A percentile compares a stretch with the other conserved stretches of the same genome.
These are phyloP conservation scores for Etheostoma perlongum DNA, from an alignment of 2,797 vertebrate genomes.

Conservation along the genomic window DNA sequence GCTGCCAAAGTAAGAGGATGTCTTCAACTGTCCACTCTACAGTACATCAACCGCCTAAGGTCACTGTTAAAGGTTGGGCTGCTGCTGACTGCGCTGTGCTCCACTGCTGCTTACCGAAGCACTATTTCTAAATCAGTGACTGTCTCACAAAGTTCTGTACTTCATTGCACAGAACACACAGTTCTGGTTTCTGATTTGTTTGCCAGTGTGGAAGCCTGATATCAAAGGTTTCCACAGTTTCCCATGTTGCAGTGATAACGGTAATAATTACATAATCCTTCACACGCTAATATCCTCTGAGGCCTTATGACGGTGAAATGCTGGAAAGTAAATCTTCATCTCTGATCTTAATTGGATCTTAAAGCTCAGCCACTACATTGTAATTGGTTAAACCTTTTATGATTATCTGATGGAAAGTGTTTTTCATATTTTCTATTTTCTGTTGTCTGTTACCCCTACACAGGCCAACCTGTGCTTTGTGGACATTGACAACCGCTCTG, in stretches of 20 bases:
- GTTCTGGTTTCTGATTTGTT: slow-evolving; percentile 30
- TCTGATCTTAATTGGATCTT: slow-evolving; percentile 61
- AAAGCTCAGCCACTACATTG: slow-evolving; percentile 25
- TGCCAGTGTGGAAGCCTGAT: slow-evolving; percentile 9
- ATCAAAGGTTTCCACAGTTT: slow-evolving; percentile 29
- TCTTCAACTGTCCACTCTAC: slow-evolving; percentile 34
- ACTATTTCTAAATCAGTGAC: slow-evolving; percentile 41
- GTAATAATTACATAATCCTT: slow-evolving; percentile 52
- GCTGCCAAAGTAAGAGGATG: slow-evolving; percentile 22
- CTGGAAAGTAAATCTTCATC: slow-evolving; percentile 45
- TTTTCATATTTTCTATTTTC: not conserved
- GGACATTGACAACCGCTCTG: slow-evolving; percentile 95
- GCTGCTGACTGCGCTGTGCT: slow-evolving; percentile 66
- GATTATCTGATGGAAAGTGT: slow-evolving; percentile 38
- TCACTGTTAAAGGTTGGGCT: slow-evolving; percentile 62
- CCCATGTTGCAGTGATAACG: slow-evolving; percentile 36
- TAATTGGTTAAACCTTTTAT: slow-evolving; percentile 41
- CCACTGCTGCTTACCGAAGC: slow-evolving; percentile 59
- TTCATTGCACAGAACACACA: slow-evolving; percentile 49
- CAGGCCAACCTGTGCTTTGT: slow-evolving; percentile 98
- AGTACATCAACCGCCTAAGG: slow-evolving; percentile 54
- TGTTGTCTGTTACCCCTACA: slow-evolving; percentile 7
- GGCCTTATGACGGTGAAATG: slow-evolving; percentile 28
- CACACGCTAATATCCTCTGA: slow-evolving; percentile 36
- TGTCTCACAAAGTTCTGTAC: slow-evolving; percentile 18